Evolutionary conservation across 2,888 invertebrate genomes (phyloP).

Genomic region (Axea sp.): DNA sequence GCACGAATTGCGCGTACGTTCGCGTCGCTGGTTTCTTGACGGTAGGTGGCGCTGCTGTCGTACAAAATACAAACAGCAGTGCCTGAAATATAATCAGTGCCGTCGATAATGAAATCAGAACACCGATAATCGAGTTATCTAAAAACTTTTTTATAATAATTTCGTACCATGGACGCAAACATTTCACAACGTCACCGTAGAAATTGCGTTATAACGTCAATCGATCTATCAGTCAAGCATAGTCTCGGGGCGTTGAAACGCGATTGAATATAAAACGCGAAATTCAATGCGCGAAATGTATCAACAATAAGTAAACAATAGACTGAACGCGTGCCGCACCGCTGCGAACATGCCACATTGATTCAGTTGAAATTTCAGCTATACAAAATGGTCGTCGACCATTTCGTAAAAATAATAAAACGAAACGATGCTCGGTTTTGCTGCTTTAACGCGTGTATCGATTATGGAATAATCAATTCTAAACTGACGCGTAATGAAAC

Average conservation of each 20-base stretch:
- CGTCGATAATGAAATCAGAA: slow-evolving; percentile 36
- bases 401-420: slow-evolving; percentile 26
- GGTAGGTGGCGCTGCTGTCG: too few species aligned
- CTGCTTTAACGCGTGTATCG: slow-evolving; percentile 37
- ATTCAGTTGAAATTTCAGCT: slow-evolving; percentile 27
- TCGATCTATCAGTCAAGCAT: slow-evolving; percentile 30
- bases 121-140: slow-evolving; percentile 35
- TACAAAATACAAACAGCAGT: not conserved
- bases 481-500: slow-evolving; percentile 31
- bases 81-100: slow-evolving; percentile 24
- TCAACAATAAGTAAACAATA: slow-evolving; percentile 39
- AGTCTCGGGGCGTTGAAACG: slow-evolving; percentile 2
- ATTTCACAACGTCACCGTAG: slow-evolving; percentile 26
- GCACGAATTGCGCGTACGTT: too few species aligned
- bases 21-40: too few species aligned
- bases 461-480: slow-evolving; percentile 42
- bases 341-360: slow-evolving; percentile 10
- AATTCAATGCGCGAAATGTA: slow-evolving; percentile 37
- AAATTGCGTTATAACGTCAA: slow-evolving; percentile 48
- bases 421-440: slow-evolving; percentile 16
- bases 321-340: slow-evolving; percentile 3
- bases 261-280: slow-evolving; percentile 37
- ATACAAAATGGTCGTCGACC: not conserved
- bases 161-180: slow-evolving; percentile 25
- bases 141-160: slow-evolving; percentile 33